phyloP scores from a whole-genome alignment of 2,113 vertebrate genomes.

The Xenotilapia caudafasciata region DNA sequence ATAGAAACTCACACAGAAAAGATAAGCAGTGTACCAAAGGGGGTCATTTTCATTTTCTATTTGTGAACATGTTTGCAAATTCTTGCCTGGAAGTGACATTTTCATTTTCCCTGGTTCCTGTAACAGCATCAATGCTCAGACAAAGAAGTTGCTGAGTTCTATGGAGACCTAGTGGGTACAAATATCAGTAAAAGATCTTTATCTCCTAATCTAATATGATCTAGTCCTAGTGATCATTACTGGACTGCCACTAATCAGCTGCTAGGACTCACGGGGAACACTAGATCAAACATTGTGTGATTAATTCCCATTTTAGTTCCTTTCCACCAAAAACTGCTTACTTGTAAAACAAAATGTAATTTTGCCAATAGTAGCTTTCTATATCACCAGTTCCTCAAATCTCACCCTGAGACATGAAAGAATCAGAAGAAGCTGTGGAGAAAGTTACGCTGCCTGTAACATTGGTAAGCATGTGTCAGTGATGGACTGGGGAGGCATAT shows the following conservation, averaged over 20 bases:
- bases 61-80: not conserved
- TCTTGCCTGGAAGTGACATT: not conserved
- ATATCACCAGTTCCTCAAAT: not conserved
- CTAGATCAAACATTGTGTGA: not conserved
- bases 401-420: fast-evolving
- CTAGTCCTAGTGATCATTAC: not conserved
- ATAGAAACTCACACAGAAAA: not conserved
- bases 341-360: fast-evolving
- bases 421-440: not conserved
- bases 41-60: not conserved
- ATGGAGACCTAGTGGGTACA: not conserved
- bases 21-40: not conserved
- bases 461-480: not conserved
- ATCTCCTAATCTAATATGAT: not conserved
- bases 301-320: not conserved
- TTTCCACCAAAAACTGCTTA: not conserved
- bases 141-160: not conserved
- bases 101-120: not conserved
- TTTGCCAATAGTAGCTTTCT: fast-evolving
- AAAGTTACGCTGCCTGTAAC: not conserved
- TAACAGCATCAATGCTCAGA: not conserved
- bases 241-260: not conserved
- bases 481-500: not conserved
- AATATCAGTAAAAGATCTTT: not conserved
- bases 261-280: fast-evolving